Base-by-base conservation (phyloP, 2,797 vertebrate genomes). In the Steatocranus sp. region DNA sequence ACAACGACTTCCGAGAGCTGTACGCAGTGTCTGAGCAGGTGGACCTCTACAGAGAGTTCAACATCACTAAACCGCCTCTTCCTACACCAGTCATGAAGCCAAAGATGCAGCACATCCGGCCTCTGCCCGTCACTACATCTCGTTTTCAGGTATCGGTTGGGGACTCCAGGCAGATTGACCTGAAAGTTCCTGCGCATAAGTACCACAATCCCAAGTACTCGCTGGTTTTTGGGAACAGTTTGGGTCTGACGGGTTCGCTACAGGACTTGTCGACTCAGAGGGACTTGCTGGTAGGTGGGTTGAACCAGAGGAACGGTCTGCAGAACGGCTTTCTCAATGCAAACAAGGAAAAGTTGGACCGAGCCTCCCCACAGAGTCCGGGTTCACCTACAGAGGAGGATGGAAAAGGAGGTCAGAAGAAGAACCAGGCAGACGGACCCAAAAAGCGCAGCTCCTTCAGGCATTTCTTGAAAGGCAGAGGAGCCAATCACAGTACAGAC, bases 131-230 rank as follows among this genome's bases (percentile, higher is more conserved):
- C 10, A 83, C 94, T 27, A 91, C 38, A 5, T 97, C 96, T 3
- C 96, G 96, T 66, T 97, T 97, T 80, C 96, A 96, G 41, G 89
- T 95, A 1, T 90, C 94, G 0, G 56, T 94, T 7, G 91, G 87
- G 12, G 95, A 96, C 41, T 89, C 91, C 7, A 89, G 83, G 30
- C 90, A 92, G 23, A 32, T 66, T 0, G 90, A 93, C 79, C 43
- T 95, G 27, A 95, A 94, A 79, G 97, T 98, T 0, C 98, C 98
- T 12, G 97, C 97, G 1, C 97, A 98, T 75, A 99, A 99, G 84
- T 96, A 97, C 53, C 97, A 99, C 95, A 99, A 98, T 82, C 98
- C 98, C 10, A 99, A 99, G 89, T 99, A 99, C 14, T 96, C 97
- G 11, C 92, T 99, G 86, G 98, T 98, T 53, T 94, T 97, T 6